Conservation (phyloP, 1,140 invertebrate species). For the Drosophila ogumai region DNA sequence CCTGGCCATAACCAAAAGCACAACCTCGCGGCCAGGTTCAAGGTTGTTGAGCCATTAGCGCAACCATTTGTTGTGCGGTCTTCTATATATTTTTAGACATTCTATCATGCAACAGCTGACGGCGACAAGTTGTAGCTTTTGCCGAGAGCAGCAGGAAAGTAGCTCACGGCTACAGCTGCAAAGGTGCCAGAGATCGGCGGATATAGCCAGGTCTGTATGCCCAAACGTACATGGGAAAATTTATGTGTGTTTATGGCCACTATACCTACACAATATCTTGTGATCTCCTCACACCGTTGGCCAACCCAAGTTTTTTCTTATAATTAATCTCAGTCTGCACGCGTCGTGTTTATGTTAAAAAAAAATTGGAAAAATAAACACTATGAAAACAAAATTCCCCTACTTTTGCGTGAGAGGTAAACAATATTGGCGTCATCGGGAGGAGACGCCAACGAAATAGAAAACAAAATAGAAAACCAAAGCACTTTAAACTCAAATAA, state of each 20-base stretch:
- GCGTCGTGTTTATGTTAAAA: slow-evolving; percentile 53
- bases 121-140: slow-evolving; percentile 60
- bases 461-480: slow-evolving; percentile 42
- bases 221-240: slow-evolving; percentile 23
- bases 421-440: slow-evolving; percentile 72
- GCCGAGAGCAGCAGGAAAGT: slow-evolving; percentile 10
- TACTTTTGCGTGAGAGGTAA: slow-evolving; percentile 58
- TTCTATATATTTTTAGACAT: slow-evolving; percentile 72
- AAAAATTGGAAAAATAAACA: slow-evolving; percentile 26
- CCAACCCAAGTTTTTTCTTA: slow-evolving; percentile 20
- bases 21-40: slow-evolving; percentile 76
- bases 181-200: slow-evolving; percentile 26
- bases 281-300: slow-evolving; percentile 40
- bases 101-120: slow-evolving; percentile 79
- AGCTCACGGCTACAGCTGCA: slow-evolving; percentile 31
- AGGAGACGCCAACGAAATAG: slow-evolving; percentile 52
- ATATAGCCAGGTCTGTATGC: slow-evolving; percentile 28
- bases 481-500: slow-evolving; percentile 72
- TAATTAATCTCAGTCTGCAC: slow-evolving; percentile 64
- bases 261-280: slow-evolving; percentile 41
- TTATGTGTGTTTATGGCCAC: slow-evolving; percentile 38
- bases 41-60: slow-evolving; percentile 58
- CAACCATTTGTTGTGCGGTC: slow-evolving; percentile 27
- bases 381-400: slow-evolving; percentile 45
- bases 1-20: slow-evolving; percentile 34